Conservation (phyloP, 2,888 invertebrate genomes). For the Rhynchonema sp. region DNA sequence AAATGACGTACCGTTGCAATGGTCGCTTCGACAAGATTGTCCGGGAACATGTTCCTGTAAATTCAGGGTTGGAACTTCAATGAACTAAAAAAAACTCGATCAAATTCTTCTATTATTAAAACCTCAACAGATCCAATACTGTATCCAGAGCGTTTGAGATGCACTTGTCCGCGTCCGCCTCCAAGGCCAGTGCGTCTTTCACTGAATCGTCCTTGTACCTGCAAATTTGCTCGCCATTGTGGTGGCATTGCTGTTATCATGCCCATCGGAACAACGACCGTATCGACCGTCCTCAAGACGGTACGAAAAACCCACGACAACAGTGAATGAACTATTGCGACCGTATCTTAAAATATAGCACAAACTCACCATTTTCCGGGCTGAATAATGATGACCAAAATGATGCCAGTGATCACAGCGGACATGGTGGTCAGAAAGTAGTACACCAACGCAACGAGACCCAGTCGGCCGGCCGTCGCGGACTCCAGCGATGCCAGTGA, state of each 20-base stretch:
- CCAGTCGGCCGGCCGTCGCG: constrained; percentile 16
- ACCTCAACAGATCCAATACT: constrained; percentile 17
- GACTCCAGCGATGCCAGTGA: constrained; percentile 16
- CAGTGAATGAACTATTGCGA: too few species aligned
- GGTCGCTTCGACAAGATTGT: constrained; percentile 67
- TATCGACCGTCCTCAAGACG: too few species aligned
- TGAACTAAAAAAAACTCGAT: neutral
- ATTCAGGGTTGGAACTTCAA: neutral
- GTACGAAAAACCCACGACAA: too few species aligned
- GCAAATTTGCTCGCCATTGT: too few species aligned
- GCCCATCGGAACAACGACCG: too few species aligned
- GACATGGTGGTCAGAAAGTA: constrained; percentile 15
- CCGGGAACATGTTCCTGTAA: constrained; percentile 37
- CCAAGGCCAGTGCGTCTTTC: too few species aligned
- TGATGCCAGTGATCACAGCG: constrained; percentile 13
- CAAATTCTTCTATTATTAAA: neutral
- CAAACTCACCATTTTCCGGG: constrained; percentile 49
- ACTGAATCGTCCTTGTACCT: too few species aligned
- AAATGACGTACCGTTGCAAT: constrained; percentile 58
- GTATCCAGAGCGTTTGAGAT: constrained; percentile 17
- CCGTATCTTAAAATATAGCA: too few species aligned
- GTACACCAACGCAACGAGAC: constrained; percentile 13
- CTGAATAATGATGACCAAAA: constrained; percentile 53
- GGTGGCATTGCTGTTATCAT: too few species aligned
- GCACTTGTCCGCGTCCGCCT: constrained; percentile 7